A percentile compares a stretch with the other conserved stretches of the same genome.
phyloP scores from a whole-genome alignment of 2,113 vertebrate genomes.

The Enhydra lutris region DNA sequence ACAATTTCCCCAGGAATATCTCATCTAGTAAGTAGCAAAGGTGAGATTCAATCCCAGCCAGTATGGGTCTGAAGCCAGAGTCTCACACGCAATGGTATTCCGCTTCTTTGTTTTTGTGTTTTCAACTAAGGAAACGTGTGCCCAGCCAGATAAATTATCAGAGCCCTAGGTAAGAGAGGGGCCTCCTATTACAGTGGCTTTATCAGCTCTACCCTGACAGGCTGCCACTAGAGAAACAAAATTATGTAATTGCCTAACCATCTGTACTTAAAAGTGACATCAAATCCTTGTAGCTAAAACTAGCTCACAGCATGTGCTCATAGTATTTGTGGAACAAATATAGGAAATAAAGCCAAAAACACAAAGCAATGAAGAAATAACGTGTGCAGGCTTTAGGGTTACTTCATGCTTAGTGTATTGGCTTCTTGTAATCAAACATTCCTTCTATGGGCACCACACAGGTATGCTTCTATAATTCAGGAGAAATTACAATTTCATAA shows the following conservation, averaged over 20 bases:
- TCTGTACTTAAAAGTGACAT: constrained; percentile 33
- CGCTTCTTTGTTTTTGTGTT: not conserved
- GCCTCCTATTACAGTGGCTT: not conserved
- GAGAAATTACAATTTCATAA: not conserved
- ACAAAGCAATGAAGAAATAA: not conserved
- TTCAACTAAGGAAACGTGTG: not conserved
- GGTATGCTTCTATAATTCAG: not conserved
- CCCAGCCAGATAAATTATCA: not conserved
- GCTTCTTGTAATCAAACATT: not conserved
- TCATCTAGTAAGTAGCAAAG: not conserved
- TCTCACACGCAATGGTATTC: not conserved
- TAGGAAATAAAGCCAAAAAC: constrained; percentile 5
- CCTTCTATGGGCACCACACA: not conserved
- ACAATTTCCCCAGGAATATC: not conserved
- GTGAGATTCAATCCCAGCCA: not conserved
- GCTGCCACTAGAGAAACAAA: constrained; percentile 38
- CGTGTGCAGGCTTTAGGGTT: not conserved
- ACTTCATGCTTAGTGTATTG: not conserved
- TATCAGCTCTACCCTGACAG: not conserved
- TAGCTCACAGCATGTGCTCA: not conserved
- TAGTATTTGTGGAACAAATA: not conserved
- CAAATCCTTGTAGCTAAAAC: constrained; percentile 39
- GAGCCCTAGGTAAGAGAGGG: not conserved
- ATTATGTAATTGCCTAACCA: constrained; percentile 45
- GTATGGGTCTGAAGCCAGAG: not conserved